Percentiles rank a stretch among this genome's conserved stretches.
Evolutionary conservation across 2,113 vertebrate genomes (phyloP).

Genomic region (Myotis yumanensis): DNA sequence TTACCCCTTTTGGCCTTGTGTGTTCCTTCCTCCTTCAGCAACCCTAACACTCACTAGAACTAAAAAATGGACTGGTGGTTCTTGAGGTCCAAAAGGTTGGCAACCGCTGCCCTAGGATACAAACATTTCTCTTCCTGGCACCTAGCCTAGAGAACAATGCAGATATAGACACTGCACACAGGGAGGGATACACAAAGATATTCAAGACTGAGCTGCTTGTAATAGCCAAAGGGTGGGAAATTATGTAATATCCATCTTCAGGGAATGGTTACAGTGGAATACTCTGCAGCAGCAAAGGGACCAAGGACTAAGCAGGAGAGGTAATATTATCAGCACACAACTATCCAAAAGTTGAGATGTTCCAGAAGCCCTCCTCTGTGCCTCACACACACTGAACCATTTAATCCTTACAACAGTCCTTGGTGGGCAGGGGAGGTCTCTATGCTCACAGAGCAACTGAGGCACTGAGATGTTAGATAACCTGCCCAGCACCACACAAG

Average conservation of each 20-base stretch:
- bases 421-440: neutral
- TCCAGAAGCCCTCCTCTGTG: neutral
- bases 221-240: neutral
- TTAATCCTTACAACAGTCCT: neutral
- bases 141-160: neutral
- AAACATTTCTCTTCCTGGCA: neutral
- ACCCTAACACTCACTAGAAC: neutral
- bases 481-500: neutral
- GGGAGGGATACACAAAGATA: neutral
- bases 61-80: neutral
- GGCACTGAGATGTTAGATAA: neutral
- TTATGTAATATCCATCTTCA: neutral
- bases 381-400: neutral
- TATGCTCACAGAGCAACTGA: neutral
- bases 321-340: neutral
- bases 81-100: too few relatives aligned
- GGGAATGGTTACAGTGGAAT: neutral
- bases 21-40: too few relatives aligned
- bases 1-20: too few relatives aligned
- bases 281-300: neutral
- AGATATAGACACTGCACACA: neutral
- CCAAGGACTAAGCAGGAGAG: neutral
- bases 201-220: neutral
- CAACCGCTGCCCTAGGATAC: neutral
- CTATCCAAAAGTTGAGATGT: neutral